phyloP scores from a whole-genome alignment of 2,113 vertebrate species.

The Atlantisia rogersi region DNA sequence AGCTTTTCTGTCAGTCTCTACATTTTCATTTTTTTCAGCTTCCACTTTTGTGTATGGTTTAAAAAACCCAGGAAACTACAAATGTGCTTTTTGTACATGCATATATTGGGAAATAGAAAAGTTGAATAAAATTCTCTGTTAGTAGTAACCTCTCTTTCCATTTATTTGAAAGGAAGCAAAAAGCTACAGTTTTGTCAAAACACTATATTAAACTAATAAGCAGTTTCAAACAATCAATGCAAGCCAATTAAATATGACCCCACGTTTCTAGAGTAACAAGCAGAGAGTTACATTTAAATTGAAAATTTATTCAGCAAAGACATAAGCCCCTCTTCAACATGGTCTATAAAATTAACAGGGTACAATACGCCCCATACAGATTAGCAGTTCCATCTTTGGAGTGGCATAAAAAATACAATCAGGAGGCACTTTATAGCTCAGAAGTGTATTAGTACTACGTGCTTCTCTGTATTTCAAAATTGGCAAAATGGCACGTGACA shows the following conservation, averaged over 20 bases:
- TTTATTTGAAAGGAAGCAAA: not conserved
- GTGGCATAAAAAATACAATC: not conserved
- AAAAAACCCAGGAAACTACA: not conserved
- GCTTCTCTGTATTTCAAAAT: not conserved
- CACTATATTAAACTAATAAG: constrained; percentile 34
- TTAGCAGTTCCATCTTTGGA: not conserved
- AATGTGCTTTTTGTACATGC: not conserved
- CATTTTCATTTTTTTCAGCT: not conserved
- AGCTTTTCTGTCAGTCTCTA: not conserved
- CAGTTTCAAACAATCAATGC: constrained; percentile 31
- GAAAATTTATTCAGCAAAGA: not conserved
- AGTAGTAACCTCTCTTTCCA: not conserved
- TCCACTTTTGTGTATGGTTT: not conserved
- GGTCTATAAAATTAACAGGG: not conserved
- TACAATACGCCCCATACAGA: not conserved
- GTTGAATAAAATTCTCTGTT: not conserved
- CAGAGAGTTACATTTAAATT: not conserved
- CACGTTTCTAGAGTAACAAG: constrained; percentile 21
- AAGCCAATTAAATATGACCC: constrained; percentile 29
- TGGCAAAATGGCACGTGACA: not conserved
- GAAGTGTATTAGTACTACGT: not conserved
- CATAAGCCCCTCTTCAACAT: not conserved
- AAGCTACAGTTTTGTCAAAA: constrained; percentile 12
- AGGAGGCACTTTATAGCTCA: not conserved
- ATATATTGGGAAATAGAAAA: not conserved